Percentiles rank a stretch among this genome's conserved stretches.
phyloP scores from a whole-genome alignment of 2,888 invertebrate species.

The Hyles lineata region DNA sequence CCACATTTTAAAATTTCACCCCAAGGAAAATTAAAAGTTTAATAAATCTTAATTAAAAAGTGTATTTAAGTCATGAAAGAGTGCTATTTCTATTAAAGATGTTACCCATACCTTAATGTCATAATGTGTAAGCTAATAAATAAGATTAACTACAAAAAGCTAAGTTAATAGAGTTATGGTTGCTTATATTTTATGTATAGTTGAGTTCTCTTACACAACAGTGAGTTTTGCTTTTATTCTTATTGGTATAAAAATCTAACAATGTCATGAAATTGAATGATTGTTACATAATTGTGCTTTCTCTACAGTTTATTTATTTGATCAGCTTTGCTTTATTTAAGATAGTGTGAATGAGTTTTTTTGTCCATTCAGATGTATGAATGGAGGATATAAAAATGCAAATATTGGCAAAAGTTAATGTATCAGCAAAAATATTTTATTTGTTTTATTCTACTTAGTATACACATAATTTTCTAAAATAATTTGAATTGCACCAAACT shows the following conservation, averaged over 20 bases:
- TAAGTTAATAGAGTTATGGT: neutral
- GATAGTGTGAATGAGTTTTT: neutral
- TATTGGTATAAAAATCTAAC: neutral
- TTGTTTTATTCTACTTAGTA: no score
- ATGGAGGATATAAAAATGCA: neutral
- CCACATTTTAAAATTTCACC: neutral
- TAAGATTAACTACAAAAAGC: neutral
- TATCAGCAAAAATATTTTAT: no score
- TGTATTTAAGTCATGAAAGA: no score
- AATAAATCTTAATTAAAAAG: no score
- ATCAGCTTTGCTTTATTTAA: neutral
- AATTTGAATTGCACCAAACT: no score
- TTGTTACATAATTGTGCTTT: conserved; percentile 14
- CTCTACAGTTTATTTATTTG: neutral
- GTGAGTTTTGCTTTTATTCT: neutral
- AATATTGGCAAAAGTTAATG: no score
- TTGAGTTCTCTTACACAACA: neutral
- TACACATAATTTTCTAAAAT: no score
- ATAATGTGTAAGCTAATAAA: no score
- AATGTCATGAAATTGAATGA: conserved; percentile 5
- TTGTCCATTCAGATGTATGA: neutral
- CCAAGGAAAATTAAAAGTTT: no score
- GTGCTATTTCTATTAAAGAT: no score
- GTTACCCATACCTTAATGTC: no score
- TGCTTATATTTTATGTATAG: neutral